Conservation (phyloP, 2,888 invertebrate genomes). For the Isotomurus palustris region DNA sequence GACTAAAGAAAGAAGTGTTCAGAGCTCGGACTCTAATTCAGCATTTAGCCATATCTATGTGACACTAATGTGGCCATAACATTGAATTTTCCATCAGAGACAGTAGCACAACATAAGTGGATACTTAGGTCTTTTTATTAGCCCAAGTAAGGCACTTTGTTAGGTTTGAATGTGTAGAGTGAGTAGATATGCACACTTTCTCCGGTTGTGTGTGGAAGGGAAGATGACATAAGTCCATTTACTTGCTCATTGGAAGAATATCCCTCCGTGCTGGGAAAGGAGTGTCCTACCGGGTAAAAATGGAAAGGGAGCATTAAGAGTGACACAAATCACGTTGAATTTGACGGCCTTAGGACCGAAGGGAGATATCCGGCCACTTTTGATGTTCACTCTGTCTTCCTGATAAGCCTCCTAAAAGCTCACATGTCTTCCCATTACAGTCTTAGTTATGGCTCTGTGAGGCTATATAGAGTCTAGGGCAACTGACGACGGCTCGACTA, state of each 20-base stretch:
- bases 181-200: not conserved
- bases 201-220: not conserved
- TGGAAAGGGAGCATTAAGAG: constrained; percentile 34
- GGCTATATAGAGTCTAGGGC: not conserved
- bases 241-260: not conserved
- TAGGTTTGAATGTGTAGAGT: not conserved
- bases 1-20: no score
- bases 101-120: constrained; percentile 7
- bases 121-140: constrained; percentile 5
- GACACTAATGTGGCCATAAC: constrained; percentile 4
- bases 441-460: not conserved
- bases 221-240: constrained; percentile 9
- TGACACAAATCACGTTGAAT: constrained; percentile 40
- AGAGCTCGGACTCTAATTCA: constrained; percentile 2
- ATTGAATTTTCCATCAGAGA: constrained; percentile 8
- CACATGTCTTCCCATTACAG: constrained; percentile 1
- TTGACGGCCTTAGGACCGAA: constrained; percentile 26
- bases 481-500: no score
- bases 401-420: constrained; percentile 2
- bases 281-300: constrained; percentile 12
- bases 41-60: constrained; percentile 3
- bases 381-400: constrained; percentile 6
- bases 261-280: not conserved
- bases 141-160: not conserved
- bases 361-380: constrained; percentile 10